phyloP scores from a whole-genome alignment of 1,140 invertebrate genomes.

The Doryteuthis pealeii region DNA sequence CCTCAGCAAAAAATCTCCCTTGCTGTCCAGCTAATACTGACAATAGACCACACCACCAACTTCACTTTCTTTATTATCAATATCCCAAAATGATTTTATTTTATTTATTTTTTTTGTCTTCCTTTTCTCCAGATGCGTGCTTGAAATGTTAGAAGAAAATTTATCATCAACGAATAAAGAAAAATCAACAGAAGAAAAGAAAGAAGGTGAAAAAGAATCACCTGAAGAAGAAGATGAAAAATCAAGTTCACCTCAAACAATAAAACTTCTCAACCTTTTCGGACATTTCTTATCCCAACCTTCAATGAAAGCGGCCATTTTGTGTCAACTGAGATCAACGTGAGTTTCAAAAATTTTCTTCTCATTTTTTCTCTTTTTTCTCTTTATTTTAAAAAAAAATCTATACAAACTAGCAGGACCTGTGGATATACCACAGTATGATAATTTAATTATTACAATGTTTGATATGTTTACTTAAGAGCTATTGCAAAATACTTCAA shows the following conservation, averaged over 20 bases:
- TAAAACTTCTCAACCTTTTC: conserved; percentile 76
- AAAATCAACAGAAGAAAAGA: conserved; percentile 25
- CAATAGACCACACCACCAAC: no score
- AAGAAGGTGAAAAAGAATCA: not conserved
- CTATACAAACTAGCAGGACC: no score
- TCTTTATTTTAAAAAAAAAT: no score
- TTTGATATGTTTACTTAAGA: no score
- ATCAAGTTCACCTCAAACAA: conserved; percentile 59
- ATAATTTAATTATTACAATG: no score
- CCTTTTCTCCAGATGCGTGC: conserved; percentile 39
- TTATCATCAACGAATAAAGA: conserved; percentile 46
- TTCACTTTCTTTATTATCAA: no score
- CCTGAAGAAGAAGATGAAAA: conserved; percentile 26
- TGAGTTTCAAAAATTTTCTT: no score
- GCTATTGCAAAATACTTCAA: no score
- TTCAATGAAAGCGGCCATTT: conserved; percentile 57
- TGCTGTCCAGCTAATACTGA: no score
- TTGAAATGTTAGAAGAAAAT: conserved; percentile 51
- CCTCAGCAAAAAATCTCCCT: no score
- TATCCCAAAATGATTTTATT: not conserved
- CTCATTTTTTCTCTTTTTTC: no score
- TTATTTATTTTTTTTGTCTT: conserved; percentile 5
- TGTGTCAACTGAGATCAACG: conserved; percentile 53
- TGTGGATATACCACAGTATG: no score
- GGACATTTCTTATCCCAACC: conserved; percentile 71